Evolutionary conservation across 2,888 invertebrate species (phyloP), one percentile per base, ranked within the genome.

Genomic region (Lissocephala sabroskyi): DNA sequence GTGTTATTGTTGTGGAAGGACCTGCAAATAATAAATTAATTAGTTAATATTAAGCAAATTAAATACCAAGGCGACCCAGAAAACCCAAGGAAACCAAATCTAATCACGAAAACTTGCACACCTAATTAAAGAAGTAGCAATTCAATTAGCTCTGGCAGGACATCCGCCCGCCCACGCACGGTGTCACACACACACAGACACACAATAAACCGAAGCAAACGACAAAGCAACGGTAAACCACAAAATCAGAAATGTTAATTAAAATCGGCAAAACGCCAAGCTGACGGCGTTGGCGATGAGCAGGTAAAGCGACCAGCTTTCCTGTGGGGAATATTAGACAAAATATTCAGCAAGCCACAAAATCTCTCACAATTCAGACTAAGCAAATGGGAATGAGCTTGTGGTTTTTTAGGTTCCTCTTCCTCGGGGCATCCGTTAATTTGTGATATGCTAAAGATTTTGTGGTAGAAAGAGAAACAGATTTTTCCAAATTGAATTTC

Each of bases 241-340:
- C 70, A 71, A 70, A 77, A 71, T 71, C 70, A 74, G 71, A 71
- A 77, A 73, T 73, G 71, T 73, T 73, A 73, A 73, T 73, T 73
- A 73, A 73, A 73, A 73, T 77, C 78, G 74, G 62, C 54, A 68
- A n/a, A 58, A 60, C 55, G 66, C 46, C 59, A 59, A 65, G 65
- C 61, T 13, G 33, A 14, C 23, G 23, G 7, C 23, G 41, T 19
- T 48, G 53, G 49, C 49, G 53, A 49, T 49, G 36, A 41, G 49
- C 67, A 62, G 56, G 56, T 52, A 54, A 59, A 59, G 43, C 63
- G 52, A 60, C 3, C 43, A 10, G 19, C 18, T 61, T 63, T 45
- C 61, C 74, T 51, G 50, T 44, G 41, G 71, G 63, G 50, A 53
- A 68, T 59, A 48, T 49, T 23, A 41, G 18, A 52, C 30, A 18